Evolutionary conservation across 2,797 vertebrate genomes (phyloP).

Genomic region (Dicrostonyx torquatus): DNA sequence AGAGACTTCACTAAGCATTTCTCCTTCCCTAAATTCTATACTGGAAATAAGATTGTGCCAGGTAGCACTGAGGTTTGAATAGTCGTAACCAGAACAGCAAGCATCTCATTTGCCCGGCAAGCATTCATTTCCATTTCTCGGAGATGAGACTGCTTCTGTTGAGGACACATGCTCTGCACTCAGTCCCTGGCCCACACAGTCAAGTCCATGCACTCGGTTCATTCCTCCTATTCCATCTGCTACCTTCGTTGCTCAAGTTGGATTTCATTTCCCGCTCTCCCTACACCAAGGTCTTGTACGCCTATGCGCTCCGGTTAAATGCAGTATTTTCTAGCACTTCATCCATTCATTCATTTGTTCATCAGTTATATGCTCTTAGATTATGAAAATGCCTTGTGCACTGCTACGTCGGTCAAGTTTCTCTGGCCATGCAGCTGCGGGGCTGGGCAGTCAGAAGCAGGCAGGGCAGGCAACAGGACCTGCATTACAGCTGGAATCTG

Average conservation of each 20-base stretch:
- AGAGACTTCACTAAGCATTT: neutral
- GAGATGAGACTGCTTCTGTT: too few species aligned
- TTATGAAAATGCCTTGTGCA: neutral
- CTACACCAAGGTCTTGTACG: too few species aligned
- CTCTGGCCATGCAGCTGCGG: neutral
- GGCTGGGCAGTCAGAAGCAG: neutral
- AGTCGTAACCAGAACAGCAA: neutral
- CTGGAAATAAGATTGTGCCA: neutral
- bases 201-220: too few species aligned
- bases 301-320: too few species aligned
- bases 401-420: neutral
- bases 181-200: too few species aligned
- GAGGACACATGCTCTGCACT: too few species aligned
- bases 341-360: neutral
- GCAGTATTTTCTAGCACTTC: too few species aligned
- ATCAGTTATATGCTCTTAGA: neutral
- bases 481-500: neutral
- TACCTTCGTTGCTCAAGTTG: too few species aligned
- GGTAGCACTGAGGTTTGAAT: neutral
- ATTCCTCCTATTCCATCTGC: too few species aligned
- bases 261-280: too few species aligned
- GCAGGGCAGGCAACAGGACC: neutral
- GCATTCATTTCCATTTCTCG: neutral
- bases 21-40: neutral
- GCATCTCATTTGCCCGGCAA: neutral